These are phyloP conservation scores for Trinorchestia longiramus DNA, from an alignment of 1,140 invertebrate genomes.

Conservation along the genomic window DNA sequence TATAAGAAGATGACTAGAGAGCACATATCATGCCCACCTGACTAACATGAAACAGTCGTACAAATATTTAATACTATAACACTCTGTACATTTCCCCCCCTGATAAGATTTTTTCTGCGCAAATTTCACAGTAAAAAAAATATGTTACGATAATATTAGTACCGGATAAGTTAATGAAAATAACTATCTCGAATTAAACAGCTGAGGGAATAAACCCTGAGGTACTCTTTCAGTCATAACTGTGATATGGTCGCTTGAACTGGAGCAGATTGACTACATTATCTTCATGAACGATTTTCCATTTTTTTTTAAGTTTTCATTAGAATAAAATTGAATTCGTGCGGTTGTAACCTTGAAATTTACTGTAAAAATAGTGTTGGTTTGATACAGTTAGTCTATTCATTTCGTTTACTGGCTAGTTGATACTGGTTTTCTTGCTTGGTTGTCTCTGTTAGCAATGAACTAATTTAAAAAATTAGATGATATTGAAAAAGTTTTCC, in stretches of 20 bases:
- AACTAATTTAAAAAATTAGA: background rate
- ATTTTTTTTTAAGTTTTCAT: background rate
- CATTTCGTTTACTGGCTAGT: background rate
- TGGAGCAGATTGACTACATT: too few species aligned
- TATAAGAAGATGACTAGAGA: conserved; percentile 4
- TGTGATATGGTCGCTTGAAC: too few species aligned
- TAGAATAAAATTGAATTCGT: too few species aligned
- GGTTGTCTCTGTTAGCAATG: background rate
- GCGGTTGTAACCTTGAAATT: too few species aligned
- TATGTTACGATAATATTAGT: too few species aligned
- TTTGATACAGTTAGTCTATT: background rate
- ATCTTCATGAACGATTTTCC: background rate
- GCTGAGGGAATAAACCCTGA: background rate
- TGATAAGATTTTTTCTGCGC: background rate
- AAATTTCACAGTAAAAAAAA: background rate
- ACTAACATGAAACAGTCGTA: conserved; percentile 2
- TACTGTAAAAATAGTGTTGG: too few species aligned
- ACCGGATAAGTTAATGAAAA: too few species aligned
- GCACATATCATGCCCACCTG: background rate
- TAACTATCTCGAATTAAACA: too few species aligned
- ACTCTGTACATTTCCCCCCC: background rate
- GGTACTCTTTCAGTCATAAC: background rate
- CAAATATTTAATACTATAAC: background rate
- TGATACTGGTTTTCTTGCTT: background rate
- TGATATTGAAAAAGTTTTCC: background rate